Conservation (phyloP, 2,113 vertebrate species). For the Cyrtonyx montezumae region DNA sequence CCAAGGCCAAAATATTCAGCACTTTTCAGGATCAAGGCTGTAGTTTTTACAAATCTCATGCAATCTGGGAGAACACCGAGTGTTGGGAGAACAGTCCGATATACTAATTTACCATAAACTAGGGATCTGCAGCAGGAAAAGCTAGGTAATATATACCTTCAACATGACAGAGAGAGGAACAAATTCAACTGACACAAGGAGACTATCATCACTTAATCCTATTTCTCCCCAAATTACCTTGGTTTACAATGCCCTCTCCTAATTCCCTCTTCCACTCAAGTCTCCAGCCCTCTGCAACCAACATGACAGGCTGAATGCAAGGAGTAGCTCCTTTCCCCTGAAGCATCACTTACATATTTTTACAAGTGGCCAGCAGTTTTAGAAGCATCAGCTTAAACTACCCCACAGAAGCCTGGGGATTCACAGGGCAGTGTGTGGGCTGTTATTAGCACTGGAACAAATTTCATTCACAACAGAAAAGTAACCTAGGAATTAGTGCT, state of each 20-base stretch:
- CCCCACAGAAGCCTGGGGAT: fast-evolving
- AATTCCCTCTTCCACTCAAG: neutral
- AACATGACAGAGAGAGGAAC: neutral
- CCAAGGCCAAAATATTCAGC: constrained; percentile 6
- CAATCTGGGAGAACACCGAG: neutral
- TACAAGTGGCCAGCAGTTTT: fast-evolving
- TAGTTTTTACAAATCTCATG: neutral
- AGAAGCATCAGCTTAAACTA: neutral
- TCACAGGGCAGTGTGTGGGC: neutral
- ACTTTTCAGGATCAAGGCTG: neutral
- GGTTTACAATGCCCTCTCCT: neutral
- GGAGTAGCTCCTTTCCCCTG: neutral
- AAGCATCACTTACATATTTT: neutral
- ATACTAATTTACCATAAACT: neutral
- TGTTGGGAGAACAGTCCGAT: neutral
- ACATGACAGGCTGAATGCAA: fast-evolving
- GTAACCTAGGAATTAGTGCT: neutral
- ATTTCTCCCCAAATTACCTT: neutral
- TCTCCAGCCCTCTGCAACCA: neutral
- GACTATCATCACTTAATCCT: neutral
- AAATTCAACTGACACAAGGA: neutral
- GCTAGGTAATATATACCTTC: neutral
- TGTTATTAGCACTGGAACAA: neutral
- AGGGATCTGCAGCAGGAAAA: neutral
- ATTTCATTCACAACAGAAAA: neutral